These are phyloP conservation scores for Colletes gigas DNA, from an alignment of 1,140 invertebrate species.

Conservation along the genomic window DNA sequence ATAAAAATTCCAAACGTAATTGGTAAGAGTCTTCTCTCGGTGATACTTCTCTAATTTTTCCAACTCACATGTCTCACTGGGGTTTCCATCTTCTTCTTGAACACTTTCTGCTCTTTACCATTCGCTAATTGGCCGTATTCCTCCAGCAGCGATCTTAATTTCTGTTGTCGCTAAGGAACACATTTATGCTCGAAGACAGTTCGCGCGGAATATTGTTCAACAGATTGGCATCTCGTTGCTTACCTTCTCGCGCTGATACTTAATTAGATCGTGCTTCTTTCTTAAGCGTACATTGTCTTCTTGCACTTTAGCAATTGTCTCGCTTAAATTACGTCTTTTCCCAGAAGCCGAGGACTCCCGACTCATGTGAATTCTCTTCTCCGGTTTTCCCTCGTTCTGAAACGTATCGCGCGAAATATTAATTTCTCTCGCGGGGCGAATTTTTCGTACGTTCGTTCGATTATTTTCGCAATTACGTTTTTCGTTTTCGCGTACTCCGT, in stretches of 20 bases:
- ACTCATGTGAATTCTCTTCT: constrained; percentile 68
- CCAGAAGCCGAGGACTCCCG: constrained; percentile 70
- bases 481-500: constrained; percentile 83
- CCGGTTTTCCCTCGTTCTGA: constrained; percentile 76
- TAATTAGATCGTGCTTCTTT: constrained; percentile 88
- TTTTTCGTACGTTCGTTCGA: not conserved
- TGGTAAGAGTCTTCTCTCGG: not conserved
- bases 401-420: constrained; percentile 26
- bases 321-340: constrained; percentile 79
- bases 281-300: constrained; percentile 88
- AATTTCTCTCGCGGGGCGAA: not conserved
- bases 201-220: constrained; percentile 8
- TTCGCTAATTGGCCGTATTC: constrained; percentile 83
- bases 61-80: constrained; percentile 74
- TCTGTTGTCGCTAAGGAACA: constrained; percentile 78
- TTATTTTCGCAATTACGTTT: constrained; percentile 71
- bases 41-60: constrained; percentile 5
- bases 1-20: constrained; percentile 52
- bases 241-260: constrained; percentile 85
- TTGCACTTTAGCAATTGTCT: constrained; percentile 84
- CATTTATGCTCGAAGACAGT: constrained; percentile 1
- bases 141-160: constrained; percentile 81
- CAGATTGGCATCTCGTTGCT: constrained; percentile 16
- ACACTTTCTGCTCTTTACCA: constrained; percentile 75
- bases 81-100: constrained; percentile 74